phyloP scores from a whole-genome alignment of 2,113 vertebrate species.

The cattle (Bos taurus) region ARS-UCD2.0 NC_037329.1:101992501-101993000 shows the following conservation, averaged over 20 bases:
- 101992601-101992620: constrained; percentile 71
- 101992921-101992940: constrained; percentile 57
- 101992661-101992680: constrained; percentile 75
- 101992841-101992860: constrained; percentile 7
- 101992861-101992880: not conserved
- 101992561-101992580: constrained; percentile 65
- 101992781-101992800: constrained; percentile 71
- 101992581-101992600: constrained; percentile 72
- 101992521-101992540: constrained; percentile 51
- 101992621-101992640: constrained; percentile 66
- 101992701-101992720: constrained; percentile 71
- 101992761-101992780: constrained; percentile 64
- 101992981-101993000: not conserved
- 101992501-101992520: constrained; percentile 40
- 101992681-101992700: constrained; percentile 64
- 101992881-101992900: constrained; percentile 4
- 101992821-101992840: constrained; percentile 52
- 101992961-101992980: not conserved
- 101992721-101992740: constrained; percentile 63
- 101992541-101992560: constrained; percentile 64
- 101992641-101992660: constrained; percentile 66
- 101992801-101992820: constrained; percentile 54
- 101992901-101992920: constrained; percentile 14
- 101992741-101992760: constrained; percentile 61
- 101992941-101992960: not conserved